Base-by-base conservation (phyloP, 2,797 vertebrate species). In the Furcifer pardalis region DNA sequence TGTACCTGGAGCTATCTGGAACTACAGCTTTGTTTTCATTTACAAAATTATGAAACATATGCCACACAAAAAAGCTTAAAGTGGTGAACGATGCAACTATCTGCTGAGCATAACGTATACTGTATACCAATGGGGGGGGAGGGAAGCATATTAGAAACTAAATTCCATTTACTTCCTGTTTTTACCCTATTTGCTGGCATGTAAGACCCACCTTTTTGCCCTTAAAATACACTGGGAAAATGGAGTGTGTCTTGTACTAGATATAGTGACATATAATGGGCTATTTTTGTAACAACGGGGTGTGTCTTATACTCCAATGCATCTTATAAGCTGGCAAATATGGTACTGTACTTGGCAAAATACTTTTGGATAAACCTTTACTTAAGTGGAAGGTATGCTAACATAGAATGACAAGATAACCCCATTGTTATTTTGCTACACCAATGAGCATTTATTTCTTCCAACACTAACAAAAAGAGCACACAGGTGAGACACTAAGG, bases 351-450 rank as follows among this genome's bases (percentile, higher is more conserved):
- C 74, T 77, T 19, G 7, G 40, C 42, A 59, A 59, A 76, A 15
- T 79, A 13, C 49, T 76, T 44, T 13, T 12, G 75, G 13, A 86
- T 60, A 89, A 86, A 65, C 30, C 77, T 32, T 83, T 62, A 69
- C 17, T 72, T n/a, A 27, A 87, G 83, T 0, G 0, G 19, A 87
- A 21, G 21, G 52, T 35, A 78, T 1, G 81, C 17, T 0, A 25
- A 19, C 49, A n/a, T 21, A 46, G 68, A 79, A 37, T 9, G 59
- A 37, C 12, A 80, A 87, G 63, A 81, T 6, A 79, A 1, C 5
- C 62, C 66, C 68, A 25, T 68, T 40, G 5, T 65, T 8, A 23
- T 21, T 15, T 27, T 19, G 15, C 56, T 69, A 65, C 1, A 63
- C 0, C 84, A 75, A 84, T 44, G 86, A 77, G 71, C 8, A 49